Base-by-base conservation (phyloP, 1,140 invertebrate species). In the Maconellicoccus hirsutus region DNA sequence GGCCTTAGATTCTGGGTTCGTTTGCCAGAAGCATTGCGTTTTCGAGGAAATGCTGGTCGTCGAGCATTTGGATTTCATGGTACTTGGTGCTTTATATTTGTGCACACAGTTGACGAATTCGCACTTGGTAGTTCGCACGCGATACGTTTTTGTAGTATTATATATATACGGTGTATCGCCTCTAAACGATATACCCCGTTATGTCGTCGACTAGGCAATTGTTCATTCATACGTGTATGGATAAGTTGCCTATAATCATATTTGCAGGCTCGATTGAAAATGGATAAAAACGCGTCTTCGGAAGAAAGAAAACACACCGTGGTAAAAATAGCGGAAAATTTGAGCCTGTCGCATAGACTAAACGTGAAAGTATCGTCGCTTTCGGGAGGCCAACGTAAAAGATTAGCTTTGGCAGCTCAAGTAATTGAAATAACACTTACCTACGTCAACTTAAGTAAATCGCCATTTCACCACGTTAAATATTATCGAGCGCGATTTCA, bases 371-470 rank as follows among this genome's bases (percentile, higher is more conserved):
- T 87, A 74, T 87, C 80, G 75, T 81, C 80, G 72, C 81, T 83
- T 74, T 96, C 93, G 1, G 92, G 93, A 1, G 94, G 94, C 0
- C 93, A 97, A 78, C 86, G 86, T 75, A 94, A 93, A 78, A 82
- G 92, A 75, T 82, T 96, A 7, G 86, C 92, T 0, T 84, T 96
- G 74, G 94, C 92, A 52, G 88, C 90, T 61, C 91, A 95, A 84
- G 90, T 92, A 52, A 52, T 52, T 52, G 42, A 52, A 52, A 52
- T 52, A 4, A 38, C 80, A 78, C n/a, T 38, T 38, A 38, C 33
- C 33, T 38, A 38, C 33, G 33, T 38, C 33, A 38, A 52, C 42
- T 52, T 52, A 52, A 52, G 42, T 52, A 52, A 52, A 52, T 52
- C 42, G 42, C 42, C 6, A 52, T 52, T 52, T 19, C n/a, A 16